phyloP scores from a whole-genome alignment of 37 sponge, comb jelly and placozoan species.

The Tethya wilhelma region DNA sequence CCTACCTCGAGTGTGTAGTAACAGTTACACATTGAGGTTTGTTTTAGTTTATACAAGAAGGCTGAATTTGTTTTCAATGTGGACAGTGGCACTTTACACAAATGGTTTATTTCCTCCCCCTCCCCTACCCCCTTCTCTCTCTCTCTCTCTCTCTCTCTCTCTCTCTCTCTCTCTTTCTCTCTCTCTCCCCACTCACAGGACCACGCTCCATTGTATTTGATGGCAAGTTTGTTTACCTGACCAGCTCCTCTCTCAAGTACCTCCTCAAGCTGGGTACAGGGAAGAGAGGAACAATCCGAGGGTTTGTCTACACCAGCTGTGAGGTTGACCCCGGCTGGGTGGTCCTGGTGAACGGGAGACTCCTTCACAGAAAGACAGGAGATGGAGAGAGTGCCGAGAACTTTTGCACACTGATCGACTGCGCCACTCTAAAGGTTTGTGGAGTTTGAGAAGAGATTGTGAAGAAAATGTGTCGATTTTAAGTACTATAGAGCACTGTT shows the following conservation, averaged over 20 bases:
- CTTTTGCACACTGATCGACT: constrained; percentile 23
- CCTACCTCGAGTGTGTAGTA: neutral
- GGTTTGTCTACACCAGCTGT: constrained; percentile 37
- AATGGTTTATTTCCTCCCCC: neutral
- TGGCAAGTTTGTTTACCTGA: constrained; percentile 78
- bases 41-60: too few species aligned
- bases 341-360: constrained; percentile 3
- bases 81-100: too few species aligned
- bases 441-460: neutral
- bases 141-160: constrained; percentile 53
- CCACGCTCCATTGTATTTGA: constrained; percentile 71
- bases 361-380: constrained; percentile 7
- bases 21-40: neutral
- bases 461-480: neutral
- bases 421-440: constrained; percentile 33
- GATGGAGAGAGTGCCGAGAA: constrained; percentile 7
- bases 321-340: constrained; percentile 69
- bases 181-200: constrained; percentile 39
- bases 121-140: too few species aligned
- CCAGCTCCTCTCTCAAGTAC: constrained; percentile 50
- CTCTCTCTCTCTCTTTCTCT: constrained; percentile 57
- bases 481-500: neutral
- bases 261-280: constrained; percentile 82
- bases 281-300: constrained; percentile 67
- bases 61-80: too few species aligned